Conservation (phyloP, 2,888 invertebrate genomes). For the Hoplodrina blanda region DNA sequence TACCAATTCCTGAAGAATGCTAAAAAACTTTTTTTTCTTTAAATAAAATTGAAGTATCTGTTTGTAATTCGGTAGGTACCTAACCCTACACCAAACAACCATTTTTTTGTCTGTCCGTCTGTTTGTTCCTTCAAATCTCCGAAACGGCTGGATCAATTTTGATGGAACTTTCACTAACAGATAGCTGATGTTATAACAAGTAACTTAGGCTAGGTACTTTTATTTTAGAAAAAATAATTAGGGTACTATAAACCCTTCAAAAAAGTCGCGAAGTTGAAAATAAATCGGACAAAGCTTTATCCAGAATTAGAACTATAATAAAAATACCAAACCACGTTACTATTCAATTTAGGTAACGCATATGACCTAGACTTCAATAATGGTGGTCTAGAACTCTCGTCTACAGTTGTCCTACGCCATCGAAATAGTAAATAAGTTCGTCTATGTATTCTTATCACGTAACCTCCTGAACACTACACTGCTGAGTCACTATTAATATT, state of each 20-base stretch:
- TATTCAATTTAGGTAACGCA: constrained; percentile 22
- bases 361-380: constrained; percentile 48
- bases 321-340: constrained; percentile 4
- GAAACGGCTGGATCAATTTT: too few relatives aligned
- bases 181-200: too few relatives aligned
- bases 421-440: constrained; percentile 46
- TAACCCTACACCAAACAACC: too few relatives aligned
- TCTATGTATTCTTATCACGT: constrained; percentile 39
- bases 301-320: background rate
- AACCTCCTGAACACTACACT: constrained; percentile 8
- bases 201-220: too few relatives aligned
- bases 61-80: too few relatives aligned
- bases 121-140: too few relatives aligned
- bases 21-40: background rate
- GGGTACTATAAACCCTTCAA: too few relatives aligned
- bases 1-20: background rate
- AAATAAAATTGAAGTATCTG: too few relatives aligned
- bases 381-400: constrained; percentile 53
- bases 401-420: constrained; percentile 43
- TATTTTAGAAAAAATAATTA: too few relatives aligned
- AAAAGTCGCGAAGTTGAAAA: too few relatives aligned
- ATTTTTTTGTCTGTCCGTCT: too few relatives aligned
- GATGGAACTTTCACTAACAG: too few relatives aligned
- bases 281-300: background rate
- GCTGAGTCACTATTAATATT: constrained; percentile 6